Evolutionary conservation across 2,797 vertebrate species (phyloP), one percentile per base, ranked within the genome.

Genomic region (Lycodopsis pacificus): DNA sequence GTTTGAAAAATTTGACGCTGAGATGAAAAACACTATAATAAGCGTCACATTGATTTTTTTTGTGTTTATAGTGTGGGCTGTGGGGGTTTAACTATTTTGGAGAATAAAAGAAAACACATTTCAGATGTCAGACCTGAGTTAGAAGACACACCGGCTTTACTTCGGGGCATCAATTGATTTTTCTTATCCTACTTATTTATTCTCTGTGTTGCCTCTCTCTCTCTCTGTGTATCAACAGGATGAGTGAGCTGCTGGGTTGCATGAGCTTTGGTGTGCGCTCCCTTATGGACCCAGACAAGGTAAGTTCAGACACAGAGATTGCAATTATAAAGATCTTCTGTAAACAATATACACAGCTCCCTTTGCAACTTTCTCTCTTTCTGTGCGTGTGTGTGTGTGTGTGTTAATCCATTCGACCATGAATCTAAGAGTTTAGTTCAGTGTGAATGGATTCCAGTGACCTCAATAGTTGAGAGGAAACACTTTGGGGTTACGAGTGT

Each of bases 201-300:
- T 88, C 62, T 63, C 13, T 54, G 22, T 79, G 46, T 79, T 34
- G 34, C 79, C 42, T 78, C 44, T 73, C 12, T 73, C 12, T 75
- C 5, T 86, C 30, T 4, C 30, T 32, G 49, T 84, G 49, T 84
- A 32, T 86, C 70, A 71, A 66, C 73, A 95, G 94, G 81, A 79
- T 71, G 65, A 92, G 92, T 66, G 64, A 83, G 13, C 92, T 97
- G 27, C 88, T 97, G 0, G 97, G 97, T 64, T 98, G 97, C 90
- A 96, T 97, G 96, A 98, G 97, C 92, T 98, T 98, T 1, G 96
- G 97, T 0, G 86, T 98, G 64, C 95, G 90, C 88, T 96, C 97
- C 27, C 95, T 98, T 42, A 90, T 96, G 92, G 90, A 90, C 79
- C 88, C 83, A 0, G 89, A 95, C 44, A 97, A 97, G 96, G 97